Evolutionary conservation across 2,113 vertebrate genomes (phyloP), one percentile per base, ranked within the genome.

Genomic region (Lasiurus borealis): DNA sequence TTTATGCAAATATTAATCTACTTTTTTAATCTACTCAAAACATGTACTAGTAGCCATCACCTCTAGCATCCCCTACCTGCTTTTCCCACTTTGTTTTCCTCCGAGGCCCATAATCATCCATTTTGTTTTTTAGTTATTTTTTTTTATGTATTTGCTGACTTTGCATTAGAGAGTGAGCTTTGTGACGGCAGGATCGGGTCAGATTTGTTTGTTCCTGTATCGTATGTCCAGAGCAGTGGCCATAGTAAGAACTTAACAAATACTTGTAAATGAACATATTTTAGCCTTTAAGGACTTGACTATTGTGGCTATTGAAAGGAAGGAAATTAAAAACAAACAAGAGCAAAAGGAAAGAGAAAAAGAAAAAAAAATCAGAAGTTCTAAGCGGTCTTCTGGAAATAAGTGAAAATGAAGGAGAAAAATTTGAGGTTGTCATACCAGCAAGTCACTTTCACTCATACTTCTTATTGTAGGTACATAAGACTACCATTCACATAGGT

Each of bases 101-200:
- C 44, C 31, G 4, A 27, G 9, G 68, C n/a, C 18, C 40, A 90
- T 90, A 64, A 40, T 31, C 8, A 16, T 15, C 21, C 3, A 50
- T 9, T 46, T 78, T 44, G 5, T 34, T 16, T 11, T 80, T 52
- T 34, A 57, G 12, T 92, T 50, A 34, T 46, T 48, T 73, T 69
- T 73, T 69, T 89, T 76, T 31, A 12, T 46, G 57, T 85, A 40
- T 82, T 82, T 96, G 88, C 40, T 91, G 50, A 76, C 2, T 86
- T 71, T 36, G 64, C 16, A 23, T 7, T 72, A 93, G 81, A 96
- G 81, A 72, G 34, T 71, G 89, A 87, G 6, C 6, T 84, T 86
- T 6, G n/a, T 88, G 34, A 82, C 9, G 27, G 29, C 18, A 85
- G 12, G 21, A 62, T 54, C 44, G 29, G 36, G 44, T 73, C 12